Evolutionary conservation across 2,888 invertebrate genomes (phyloP), one percentile per base, ranked within the genome.

Genomic region (Cryptus viduatorius): DNA sequence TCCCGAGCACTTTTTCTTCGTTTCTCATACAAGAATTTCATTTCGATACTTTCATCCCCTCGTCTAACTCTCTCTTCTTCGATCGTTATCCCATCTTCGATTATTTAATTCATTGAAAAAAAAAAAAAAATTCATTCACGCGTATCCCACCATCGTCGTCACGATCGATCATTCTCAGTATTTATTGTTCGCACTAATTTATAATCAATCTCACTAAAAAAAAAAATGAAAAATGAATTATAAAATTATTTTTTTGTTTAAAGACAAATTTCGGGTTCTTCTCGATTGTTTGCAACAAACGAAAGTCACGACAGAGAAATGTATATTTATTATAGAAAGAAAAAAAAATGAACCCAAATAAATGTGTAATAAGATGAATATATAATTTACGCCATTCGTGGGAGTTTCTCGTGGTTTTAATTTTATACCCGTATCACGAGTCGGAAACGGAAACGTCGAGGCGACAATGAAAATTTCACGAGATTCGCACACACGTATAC

Each of bases 161-260:
- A 88, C 88, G 85, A 88, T 87, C 87, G 86, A 86, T 88, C 88
- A 89, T 89, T 79, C 79, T 83, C 86, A 86, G 86, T 88, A 87
- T 87, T 87, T 87, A 86, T 87, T 84, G 59, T 79, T 65, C 71
- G 59, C 75, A 19, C 71, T 82, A 76, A 67, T 76, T 82, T 71
- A 61, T 84, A 82, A 76, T 86, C 76, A 71, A 78, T 73, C 64
- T 78, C 53, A 81, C 53, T 42, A 80, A 56, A 56, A 67, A 56
- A 46, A 50, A 46, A 64, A 75, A 42, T 3, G 14, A 24, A 24
- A 67, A 44, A 68, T 50, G n/a, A 81, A 80, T 73, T 78, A 80
- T 82, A 71, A 79, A 68, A 79, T 44, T 77, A 82, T 80, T 80
- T 72, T 77, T 46, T 83, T 59, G 64, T 69, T 67, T 56, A 50